Evolutionary conservation across 2,888 invertebrate genomes (phyloP), one percentile per base, ranked within the genome.

Genomic region (Elaeidobius kamerunicus): DNA sequence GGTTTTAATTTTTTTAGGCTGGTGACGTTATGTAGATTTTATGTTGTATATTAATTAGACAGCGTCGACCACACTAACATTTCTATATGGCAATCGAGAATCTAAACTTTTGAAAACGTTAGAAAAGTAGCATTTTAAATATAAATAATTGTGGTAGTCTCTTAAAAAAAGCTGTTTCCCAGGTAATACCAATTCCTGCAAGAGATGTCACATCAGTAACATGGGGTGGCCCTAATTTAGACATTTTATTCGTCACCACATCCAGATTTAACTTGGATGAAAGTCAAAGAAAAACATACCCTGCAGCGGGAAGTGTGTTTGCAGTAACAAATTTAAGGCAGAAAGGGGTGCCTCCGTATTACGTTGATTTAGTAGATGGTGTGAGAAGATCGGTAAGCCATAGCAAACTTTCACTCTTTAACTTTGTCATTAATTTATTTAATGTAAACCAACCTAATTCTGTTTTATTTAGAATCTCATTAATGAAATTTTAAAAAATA

Each of bases 221-320:
- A 46, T 86, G 82, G 67, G 85, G 85, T 12, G 85, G 84, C 1
- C 69, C 73, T 1, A 68, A 79, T 52, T 70, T 78, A 16, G 79
- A 82, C 54, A 76, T 77, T 51, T 70, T 86, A 16, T 85, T 77
- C 61, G 81, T 84, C 1, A 85, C 85, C 1, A 76, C 79, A 1
- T 78, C 78, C 1, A 57, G 69, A 30, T 34, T 30, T 7, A 32
- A 42, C 12, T 47, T 58, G 11, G 28, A 45, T 6, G 56, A 60
- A 4, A 58, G 55, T 18, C 62, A 68, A 48, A 60, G 64, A 44
- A 56, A 65, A 42, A 47, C 61, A 4, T 71, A 74, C 58, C 74
- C 75, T 1, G 59, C 69, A 3, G 76, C 79, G 11, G 79, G 80
- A 32, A 69, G 70, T 15, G 60, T 77, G 30, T 71, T 69, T 57